Conservation (phyloP, 35 echinoderm and acorn worm species). For the Ophioderma brevispina region DNA sequence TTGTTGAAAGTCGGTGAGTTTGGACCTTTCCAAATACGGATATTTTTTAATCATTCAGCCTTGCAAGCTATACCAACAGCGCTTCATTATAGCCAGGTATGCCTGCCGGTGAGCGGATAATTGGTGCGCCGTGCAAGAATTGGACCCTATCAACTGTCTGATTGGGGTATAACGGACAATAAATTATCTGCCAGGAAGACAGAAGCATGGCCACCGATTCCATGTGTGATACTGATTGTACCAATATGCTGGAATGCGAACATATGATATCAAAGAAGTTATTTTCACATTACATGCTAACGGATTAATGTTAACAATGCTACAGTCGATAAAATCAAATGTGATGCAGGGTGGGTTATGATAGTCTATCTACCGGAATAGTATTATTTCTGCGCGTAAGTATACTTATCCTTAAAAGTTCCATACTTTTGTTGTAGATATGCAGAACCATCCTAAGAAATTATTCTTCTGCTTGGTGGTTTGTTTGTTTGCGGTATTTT, state of each 20-base stretch:
- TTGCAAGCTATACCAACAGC: neutral
- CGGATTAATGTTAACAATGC: neutral
- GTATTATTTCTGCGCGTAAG: conserved; percentile 21
- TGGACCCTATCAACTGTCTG: neutral
- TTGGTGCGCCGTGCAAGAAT: conserved; percentile 10
- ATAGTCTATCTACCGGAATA: conserved; percentile 20
- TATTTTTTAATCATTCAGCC: neutral
- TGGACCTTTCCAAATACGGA: conserved; percentile 30
- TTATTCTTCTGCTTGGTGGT: no score
- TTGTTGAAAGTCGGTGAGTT: conserved; percentile 13
- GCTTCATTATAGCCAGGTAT: neutral
- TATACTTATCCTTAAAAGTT: no score
- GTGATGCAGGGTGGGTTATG: conserved; percentile 46
- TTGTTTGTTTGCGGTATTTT: no score
- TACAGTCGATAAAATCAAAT: neutral
- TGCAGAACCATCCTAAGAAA: no score
- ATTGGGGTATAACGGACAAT: neutral
- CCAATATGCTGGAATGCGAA: neutral
- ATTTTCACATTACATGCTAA: neutral
- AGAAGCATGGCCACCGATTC: neutral
- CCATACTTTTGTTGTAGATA: no score
- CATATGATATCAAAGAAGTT: neutral
- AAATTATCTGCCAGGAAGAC: neutral
- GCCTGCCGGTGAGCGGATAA: neutral
- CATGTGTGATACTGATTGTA: neutral